These are phyloP conservation scores for Medauroidea extradentata DNA, from an alignment of 1,140 invertebrate genomes.

Conservation along the genomic window DNA sequence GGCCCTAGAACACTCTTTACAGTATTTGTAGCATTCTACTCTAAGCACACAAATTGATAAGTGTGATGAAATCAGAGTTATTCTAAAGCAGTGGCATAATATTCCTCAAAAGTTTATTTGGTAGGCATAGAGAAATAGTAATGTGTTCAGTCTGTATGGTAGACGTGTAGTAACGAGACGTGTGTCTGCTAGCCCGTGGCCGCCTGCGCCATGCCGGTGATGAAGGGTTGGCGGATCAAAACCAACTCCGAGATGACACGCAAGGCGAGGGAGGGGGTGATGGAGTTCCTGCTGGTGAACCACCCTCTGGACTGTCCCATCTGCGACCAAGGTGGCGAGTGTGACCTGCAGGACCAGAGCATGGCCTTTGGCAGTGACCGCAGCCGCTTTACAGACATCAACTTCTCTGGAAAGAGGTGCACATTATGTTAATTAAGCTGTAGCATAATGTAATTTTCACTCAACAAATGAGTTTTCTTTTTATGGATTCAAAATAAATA, in stretches of 20 bases:
- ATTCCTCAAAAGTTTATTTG: no score
- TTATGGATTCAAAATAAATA: no score
- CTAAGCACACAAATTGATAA: no score
- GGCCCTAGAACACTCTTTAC: no score
- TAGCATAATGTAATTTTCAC: no score
- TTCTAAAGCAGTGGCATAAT: no score
- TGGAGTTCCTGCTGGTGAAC: constrained; percentile 98
- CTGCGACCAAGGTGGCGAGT: constrained; percentile 99
- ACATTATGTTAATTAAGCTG: no score
- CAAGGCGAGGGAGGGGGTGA: constrained; percentile 95
- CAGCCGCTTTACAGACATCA: constrained; percentile 90
- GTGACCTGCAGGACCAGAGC: constrained; percentile 96
- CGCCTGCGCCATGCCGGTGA: constrained; percentile 99
- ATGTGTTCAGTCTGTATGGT: no score
- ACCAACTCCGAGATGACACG: constrained; percentile 94
- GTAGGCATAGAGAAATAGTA: no score
- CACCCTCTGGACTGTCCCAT: constrained; percentile 99
- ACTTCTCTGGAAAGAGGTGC: constrained; percentile 86
- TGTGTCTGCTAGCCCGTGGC: constrained; percentile 85
- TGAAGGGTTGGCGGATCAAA: constrained; percentile 97
- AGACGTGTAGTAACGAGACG: not conserved
- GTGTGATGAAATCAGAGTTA: no score
- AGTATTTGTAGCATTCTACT: no score
- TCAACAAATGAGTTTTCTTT: no score
- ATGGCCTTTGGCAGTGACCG: constrained; percentile 99